A percentile compares a stretch with the other conserved stretches of the same genome.
These are phyloP conservation scores for Neotragus pygmaeus DNA, from an alignment of 2,113 vertebrate genomes.

Conservation along the genomic window DNA sequence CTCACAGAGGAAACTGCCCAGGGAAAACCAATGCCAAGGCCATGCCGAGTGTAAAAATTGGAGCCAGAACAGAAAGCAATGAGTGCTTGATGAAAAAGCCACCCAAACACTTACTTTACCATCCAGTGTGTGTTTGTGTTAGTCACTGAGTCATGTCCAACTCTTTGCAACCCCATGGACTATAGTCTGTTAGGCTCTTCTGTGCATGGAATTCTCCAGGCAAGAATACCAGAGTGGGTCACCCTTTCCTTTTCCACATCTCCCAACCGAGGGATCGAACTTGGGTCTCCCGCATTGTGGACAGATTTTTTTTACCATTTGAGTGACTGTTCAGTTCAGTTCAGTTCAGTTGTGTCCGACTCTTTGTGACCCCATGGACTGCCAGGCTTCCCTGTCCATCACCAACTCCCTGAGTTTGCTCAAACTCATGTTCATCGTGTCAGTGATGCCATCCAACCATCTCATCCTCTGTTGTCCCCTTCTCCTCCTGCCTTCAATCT, in stretches of 20 bases:
- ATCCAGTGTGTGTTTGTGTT: not conserved
- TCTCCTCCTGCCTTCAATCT: not conserved
- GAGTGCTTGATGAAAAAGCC: not conserved
- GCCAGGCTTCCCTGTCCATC: not conserved
- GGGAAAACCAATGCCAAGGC: not conserved
- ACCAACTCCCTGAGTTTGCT: not conserved
- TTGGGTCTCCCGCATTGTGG: accelerated
- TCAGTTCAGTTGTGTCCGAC: accelerated
- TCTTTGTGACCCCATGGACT: not conserved
- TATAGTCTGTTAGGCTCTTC: not conserved
- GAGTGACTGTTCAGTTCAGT: not conserved
- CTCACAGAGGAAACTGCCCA: not conserved
- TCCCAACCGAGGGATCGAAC: not conserved
- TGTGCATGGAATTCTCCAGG: not conserved
- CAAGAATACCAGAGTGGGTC: not conserved
- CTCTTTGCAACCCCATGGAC: not conserved
- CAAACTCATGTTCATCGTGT: not conserved
- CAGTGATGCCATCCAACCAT: not conserved
- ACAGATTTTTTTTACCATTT: not conserved
- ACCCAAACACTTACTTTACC: not conserved
- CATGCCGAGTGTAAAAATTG: not conserved
- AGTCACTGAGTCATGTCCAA: not conserved
- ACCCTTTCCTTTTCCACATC: not conserved
- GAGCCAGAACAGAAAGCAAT: not conserved
- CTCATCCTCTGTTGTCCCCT: not conserved